phyloP scores from a whole-genome alignment of 2,888 invertebrate species.

The Operophtera brumata region DNA sequence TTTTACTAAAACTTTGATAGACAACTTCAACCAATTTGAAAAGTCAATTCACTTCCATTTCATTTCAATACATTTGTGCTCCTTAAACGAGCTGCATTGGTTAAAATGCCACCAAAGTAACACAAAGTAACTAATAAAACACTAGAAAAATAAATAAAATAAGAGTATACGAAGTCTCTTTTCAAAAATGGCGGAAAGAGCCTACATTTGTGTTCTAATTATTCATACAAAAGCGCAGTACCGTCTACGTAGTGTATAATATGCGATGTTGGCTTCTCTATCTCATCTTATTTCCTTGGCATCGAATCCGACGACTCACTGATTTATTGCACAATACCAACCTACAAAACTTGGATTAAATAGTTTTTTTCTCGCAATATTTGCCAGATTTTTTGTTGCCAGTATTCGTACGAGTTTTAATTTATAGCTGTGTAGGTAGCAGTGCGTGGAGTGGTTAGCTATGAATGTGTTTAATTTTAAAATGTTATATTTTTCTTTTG shows the following conservation, averaged over 20 bases:
- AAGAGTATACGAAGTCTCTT: too few relatives aligned
- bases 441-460: conserved; percentile 22
- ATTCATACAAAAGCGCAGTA: conserved; percentile 22
- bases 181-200: too few relatives aligned
- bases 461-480: conserved; percentile 28
- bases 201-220: conserved; percentile 13
- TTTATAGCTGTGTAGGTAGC: conserved; percentile 41
- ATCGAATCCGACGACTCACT: conserved; percentile 68
- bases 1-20: too few relatives aligned
- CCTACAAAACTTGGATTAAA: conserved; percentile 78
- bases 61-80: too few relatives aligned
- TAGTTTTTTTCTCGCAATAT: conserved; percentile 65
- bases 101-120: background rate
- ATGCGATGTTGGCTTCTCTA: conserved; percentile 71
- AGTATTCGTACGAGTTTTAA: conserved; percentile 41
- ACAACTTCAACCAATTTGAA: too few relatives aligned
- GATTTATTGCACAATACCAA: conserved; percentile 71
- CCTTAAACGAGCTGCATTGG: too few relatives aligned
- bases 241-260: conserved; percentile 22
- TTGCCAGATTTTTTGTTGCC: conserved; percentile 45
- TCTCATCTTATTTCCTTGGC: conserved; percentile 79
- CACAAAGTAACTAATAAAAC: too few relatives aligned
- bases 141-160: too few relatives aligned
- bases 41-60: too few relatives aligned
- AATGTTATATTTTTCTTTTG: conserved; percentile 9